phyloP scores from a whole-genome alignment of 2,888 invertebrate genomes.

The Phaedon cochleariae region DNA sequence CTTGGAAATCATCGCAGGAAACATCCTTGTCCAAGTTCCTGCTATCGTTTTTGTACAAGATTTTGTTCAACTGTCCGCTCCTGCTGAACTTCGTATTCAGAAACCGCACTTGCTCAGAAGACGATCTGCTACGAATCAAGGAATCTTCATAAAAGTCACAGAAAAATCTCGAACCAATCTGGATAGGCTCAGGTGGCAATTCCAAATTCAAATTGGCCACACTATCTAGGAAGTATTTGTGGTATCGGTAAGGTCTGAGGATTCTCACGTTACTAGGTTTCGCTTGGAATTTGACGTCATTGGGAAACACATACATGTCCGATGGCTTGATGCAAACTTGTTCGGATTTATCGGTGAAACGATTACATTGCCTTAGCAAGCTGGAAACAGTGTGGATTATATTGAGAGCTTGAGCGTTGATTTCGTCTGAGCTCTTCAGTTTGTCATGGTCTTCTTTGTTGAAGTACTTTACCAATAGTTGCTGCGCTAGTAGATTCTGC shows the following conservation, averaged over 20 bases:
- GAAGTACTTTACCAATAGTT: constrained; percentile 32
- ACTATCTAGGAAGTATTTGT: constrained; percentile 24
- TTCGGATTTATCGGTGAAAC: constrained; percentile 4
- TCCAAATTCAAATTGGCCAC: constrained; percentile 14
- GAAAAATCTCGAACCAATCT: constrained; percentile 6
- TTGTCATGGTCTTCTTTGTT: neutral
- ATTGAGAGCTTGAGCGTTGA: neutral
- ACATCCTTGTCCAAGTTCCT: constrained; percentile 25
- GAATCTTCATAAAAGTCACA: neutral
- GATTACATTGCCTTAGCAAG: neutral
- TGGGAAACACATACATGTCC: constrained; percentile 12
- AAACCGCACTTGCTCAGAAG: constrained; percentile 23
- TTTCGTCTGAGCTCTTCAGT: neutral
- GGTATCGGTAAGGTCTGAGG: constrained; percentile 24
- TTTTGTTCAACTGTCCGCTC: constrained; percentile 18
- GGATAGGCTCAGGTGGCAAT: neutral
- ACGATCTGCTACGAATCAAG: neutral
- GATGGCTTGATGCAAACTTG: constrained; percentile 26
- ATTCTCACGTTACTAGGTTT: constrained; percentile 12
- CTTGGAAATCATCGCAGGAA: constrained; percentile 24
- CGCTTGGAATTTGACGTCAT: neutral
- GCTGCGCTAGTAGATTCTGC: constrained; percentile 26
- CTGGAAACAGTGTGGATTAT: neutral
- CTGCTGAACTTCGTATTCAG: constrained; percentile 18
- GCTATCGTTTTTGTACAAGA: constrained; percentile 33